Conservation (phyloP, 2,888 invertebrate genomes). For the Sabellastarte sp. region DNA sequence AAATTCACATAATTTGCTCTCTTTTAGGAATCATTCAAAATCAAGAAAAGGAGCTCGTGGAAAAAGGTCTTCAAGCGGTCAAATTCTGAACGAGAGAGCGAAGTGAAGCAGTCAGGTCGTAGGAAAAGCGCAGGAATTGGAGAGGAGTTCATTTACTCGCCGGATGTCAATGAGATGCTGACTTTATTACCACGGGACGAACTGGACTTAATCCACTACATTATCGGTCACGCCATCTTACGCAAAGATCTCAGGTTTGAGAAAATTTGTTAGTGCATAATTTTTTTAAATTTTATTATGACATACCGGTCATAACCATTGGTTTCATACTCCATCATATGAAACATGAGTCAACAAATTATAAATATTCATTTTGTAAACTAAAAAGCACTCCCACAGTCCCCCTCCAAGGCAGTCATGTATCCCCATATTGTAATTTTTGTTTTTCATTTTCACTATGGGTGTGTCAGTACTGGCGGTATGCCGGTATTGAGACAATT, state of each 20-base stretch:
- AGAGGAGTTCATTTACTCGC: slow-evolving; percentile 9
- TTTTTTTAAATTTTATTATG: too few relatives aligned
- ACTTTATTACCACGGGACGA: slow-evolving; percentile 23
- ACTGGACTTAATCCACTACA: slow-evolving; percentile 30
- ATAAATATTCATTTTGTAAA: not conserved
- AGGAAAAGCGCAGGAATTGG: not conserved
- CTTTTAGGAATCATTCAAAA: not conserved
- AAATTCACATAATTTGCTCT: not conserved
- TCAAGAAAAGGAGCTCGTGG: slow-evolving; percentile 13
- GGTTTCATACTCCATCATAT: too few relatives aligned
- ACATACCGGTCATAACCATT: too few relatives aligned
- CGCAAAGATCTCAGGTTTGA: slow-evolving; percentile 30
- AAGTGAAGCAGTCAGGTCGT: slow-evolving; percentile 6
- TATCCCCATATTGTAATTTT: too few relatives aligned
- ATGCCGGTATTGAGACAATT: too few relatives aligned
- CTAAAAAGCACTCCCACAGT: not conserved
- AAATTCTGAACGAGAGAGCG: slow-evolving; percentile 2
- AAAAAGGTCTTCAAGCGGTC: slow-evolving; percentile 10
- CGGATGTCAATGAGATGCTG: slow-evolving; percentile 8
- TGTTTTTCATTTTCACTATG: too few relatives aligned
- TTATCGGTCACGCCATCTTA: slow-evolving; percentile 33
- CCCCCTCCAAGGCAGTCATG: too few relatives aligned
- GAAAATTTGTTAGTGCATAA: too few relatives aligned
- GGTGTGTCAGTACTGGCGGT: too few relatives aligned
- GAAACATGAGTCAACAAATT: too few relatives aligned